A percentile compares a stretch with the other conserved stretches of the same genome.
Conservation (phyloP, 2,888 invertebrate genomes). For the Chaitophorus viminalis region DNA sequence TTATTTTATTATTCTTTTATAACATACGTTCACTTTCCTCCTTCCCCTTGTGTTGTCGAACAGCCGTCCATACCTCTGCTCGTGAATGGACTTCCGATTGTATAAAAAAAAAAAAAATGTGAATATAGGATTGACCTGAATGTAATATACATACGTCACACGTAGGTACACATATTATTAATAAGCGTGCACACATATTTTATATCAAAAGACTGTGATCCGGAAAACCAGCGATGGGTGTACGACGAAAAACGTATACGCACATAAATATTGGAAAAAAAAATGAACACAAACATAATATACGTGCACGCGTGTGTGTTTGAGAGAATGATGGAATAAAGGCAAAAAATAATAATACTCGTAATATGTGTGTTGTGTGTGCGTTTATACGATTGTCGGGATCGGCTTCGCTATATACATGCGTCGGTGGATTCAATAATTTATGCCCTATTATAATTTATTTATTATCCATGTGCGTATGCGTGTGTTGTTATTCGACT, state of each 20-base stretch:
- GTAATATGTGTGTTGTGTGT: too few species aligned
- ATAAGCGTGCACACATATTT: neutral
- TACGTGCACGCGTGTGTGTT: neutral
- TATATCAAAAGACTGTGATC: neutral
- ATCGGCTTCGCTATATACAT: neutral
- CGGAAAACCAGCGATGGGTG: neutral
- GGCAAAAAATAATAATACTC: neutral
- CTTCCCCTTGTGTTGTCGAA: neutral
- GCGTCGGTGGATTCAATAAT: neutral
- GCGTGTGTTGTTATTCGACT: neutral
- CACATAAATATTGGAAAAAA: neutral
- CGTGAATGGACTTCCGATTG: neutral
- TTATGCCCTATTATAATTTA: conserved; percentile 9
- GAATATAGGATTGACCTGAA: neutral
- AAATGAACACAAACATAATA: neutral
- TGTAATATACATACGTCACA: neutral
- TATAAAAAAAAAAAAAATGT: neutral
- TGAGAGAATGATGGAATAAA: neutral
- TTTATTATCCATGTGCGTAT: conserved; percentile 1
- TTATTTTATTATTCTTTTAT: neutral
- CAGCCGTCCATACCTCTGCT: neutral
- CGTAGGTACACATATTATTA: neutral
- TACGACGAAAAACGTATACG: neutral
- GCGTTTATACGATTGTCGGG: neutral
- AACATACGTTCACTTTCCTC: neutral